Percentiles rank a stretch among this genome's conserved stretches.
Conservation (phyloP, 2,797 vertebrate genomes). For the Parauchenoglanis ngamensis region DNA sequence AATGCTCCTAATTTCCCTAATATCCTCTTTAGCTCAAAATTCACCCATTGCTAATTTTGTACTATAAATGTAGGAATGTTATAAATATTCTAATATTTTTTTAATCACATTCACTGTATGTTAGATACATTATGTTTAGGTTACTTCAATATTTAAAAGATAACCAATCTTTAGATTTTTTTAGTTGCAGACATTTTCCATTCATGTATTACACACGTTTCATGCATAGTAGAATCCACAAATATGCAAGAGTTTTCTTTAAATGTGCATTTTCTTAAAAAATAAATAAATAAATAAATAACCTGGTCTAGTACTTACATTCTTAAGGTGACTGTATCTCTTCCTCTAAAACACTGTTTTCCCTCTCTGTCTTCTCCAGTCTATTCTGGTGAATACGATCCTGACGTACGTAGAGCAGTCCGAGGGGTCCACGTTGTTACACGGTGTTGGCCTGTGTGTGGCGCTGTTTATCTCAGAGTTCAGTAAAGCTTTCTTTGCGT, state of each 20-base stretch:
- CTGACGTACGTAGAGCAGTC: slow-evolving; percentile 65
- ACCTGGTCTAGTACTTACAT: neutral
- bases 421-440: neutral
- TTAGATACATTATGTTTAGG: neutral
- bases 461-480: slow-evolving; percentile 77
- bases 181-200: neutral
- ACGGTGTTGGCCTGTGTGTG: slow-evolving; percentile 73
- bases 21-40: neutral
- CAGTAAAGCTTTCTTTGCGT: slow-evolving; percentile 70
- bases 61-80: neutral
- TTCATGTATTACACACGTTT: neutral
- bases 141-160: neutral
- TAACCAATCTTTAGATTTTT: neutral
- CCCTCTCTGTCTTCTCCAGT: slow-evolving; percentile 62
- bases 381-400: slow-evolving; percentile 75
- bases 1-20: neutral
- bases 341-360: neutral
- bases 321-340: neutral
- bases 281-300: neutral
- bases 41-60: neutral
- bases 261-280: neutral
- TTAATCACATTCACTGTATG: neutral
- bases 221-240: neutral
- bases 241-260: neutral
- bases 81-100: neutral